Evolutionary conservation across 1,140 invertebrate species (phyloP).

Genomic region (Cyrtorhinus lividipennis): DNA sequence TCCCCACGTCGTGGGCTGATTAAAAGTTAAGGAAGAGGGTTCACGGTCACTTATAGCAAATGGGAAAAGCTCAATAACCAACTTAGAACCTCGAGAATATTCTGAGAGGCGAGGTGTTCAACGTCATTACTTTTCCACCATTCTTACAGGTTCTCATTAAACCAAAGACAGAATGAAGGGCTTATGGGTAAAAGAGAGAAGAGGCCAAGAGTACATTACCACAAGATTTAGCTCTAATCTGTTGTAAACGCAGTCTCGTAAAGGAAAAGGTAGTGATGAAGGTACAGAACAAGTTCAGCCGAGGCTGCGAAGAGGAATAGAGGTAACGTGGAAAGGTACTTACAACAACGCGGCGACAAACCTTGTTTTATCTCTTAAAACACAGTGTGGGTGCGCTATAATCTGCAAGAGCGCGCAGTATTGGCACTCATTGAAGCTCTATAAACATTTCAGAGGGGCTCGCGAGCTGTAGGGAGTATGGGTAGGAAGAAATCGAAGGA

Average conservation of each 20-base stretch:
- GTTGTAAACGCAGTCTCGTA: background rate
- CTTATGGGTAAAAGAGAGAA: no score
- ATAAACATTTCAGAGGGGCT: constrained; percentile 3
- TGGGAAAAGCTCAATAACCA: no score
- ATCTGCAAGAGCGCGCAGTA: constrained; percentile 4
- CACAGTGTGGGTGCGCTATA: constrained; percentile 7
- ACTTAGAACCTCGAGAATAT: no score
- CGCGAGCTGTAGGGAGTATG: no score
- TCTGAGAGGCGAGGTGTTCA: no score
- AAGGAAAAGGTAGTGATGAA: background rate
- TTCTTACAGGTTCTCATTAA: no score
- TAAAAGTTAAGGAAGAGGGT: no score
- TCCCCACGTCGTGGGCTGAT: no score
- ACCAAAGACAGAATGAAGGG: no score
- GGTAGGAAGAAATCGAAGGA: background rate
- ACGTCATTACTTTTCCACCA: no score
- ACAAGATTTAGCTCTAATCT: background rate
- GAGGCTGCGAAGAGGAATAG: background rate
- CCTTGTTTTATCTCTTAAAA: constrained; percentile 8
- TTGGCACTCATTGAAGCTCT: background rate
- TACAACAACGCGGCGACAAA: background rate
- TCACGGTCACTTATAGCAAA: no score
- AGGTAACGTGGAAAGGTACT: constrained; percentile 7
- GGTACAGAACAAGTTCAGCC: background rate
- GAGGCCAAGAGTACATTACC: background rate